phyloP scores from a whole-genome alignment of 2,113 vertebrate genomes.

The Albula goreensis region DNA sequence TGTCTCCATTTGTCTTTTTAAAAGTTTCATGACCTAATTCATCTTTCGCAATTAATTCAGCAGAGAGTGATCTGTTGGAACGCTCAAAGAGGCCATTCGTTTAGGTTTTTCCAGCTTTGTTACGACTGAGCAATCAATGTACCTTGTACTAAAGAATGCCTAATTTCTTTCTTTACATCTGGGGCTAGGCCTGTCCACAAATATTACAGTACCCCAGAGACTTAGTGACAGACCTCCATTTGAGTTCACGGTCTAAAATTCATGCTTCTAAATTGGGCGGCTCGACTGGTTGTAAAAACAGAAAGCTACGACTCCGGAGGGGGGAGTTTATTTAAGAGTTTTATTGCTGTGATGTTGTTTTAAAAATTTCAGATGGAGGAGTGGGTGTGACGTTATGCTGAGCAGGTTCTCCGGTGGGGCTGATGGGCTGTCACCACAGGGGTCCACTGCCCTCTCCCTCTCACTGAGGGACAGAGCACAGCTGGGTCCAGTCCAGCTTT shows the following conservation, averaged over 20 bases:
- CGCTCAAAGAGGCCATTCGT: neutral
- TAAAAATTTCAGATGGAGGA: neutral
- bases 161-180: neutral
- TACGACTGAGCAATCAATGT: neutral
- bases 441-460: neutral
- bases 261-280: neutral
- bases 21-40: neutral
- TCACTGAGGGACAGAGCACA: neutral
- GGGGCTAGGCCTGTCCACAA: neutral
- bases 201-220: neutral
- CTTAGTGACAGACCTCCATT: neutral
- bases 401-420: neutral
- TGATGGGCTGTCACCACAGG: neutral
- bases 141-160: neutral
- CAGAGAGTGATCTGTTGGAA: neutral
- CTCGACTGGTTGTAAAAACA: neutral
- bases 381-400: neutral
- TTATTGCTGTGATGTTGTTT: neutral
- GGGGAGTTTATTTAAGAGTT: neutral
- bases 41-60: neutral
- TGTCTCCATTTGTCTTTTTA: neutral
- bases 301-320: neutral
- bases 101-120: neutral
- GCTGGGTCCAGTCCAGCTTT: neutral
- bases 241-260: neutral